phyloP scores from a whole-genome alignment of 2,797 vertebrate species.

The Cyprinodon diabolis region DNA sequence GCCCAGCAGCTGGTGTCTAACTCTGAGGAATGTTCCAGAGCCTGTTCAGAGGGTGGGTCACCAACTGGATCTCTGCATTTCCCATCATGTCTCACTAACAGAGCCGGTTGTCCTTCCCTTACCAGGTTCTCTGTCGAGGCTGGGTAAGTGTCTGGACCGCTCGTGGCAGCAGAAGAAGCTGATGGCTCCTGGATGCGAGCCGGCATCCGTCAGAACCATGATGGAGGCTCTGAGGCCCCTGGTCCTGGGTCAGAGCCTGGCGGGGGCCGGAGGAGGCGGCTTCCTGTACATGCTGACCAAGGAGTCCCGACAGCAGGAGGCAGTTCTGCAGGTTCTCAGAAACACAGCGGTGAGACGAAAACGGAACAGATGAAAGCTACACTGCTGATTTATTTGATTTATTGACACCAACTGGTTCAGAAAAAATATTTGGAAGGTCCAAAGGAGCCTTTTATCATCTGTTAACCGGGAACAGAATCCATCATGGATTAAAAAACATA shows the following conservation, averaged over 20 bases:
- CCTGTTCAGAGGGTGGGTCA: constrained; percentile 84
- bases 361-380: no score
- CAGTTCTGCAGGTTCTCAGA: constrained; percentile 78
- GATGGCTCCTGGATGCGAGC: constrained; percentile 94
- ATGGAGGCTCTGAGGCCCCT: constrained; percentile 87
- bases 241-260: constrained; percentile 89
- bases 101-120: no score
- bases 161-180: constrained; percentile 95
- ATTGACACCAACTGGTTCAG: no score
- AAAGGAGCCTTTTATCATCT: no score
- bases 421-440: no score
- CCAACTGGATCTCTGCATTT: constrained; percentile 8
- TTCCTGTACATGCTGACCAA: constrained; percentile 91
- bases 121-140: constrained; percentile 79
- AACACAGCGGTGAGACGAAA: constrained; percentile 58
- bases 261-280: constrained; percentile 91
- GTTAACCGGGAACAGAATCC: no score
- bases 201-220: constrained; percentile 83
- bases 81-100: constrained; percentile 3
- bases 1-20: constrained; percentile 83
- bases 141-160: constrained; percentile 84
- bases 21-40: constrained; percentile 84
- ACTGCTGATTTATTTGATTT: no score
- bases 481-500: no score
- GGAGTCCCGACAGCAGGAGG: constrained; percentile 77